Conservation (phyloP, 2,797 vertebrate genomes). For the Catharus ustulatus region DNA sequence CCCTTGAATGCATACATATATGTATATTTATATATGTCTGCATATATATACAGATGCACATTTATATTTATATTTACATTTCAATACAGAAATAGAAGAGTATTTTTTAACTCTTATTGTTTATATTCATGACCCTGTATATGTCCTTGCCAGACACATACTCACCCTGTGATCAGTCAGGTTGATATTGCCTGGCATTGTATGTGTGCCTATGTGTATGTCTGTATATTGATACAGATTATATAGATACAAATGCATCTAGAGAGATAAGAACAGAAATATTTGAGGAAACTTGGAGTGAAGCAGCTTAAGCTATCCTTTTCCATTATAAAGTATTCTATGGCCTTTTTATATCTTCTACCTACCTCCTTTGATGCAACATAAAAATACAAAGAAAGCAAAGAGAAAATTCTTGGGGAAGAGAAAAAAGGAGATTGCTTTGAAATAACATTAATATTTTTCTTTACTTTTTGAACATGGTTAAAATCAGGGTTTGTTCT, state of each 20-base stretch:
- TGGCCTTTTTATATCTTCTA: background rate
- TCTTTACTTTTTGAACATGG: background rate
- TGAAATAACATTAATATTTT: background rate
- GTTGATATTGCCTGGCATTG: background rate
- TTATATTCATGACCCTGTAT: background rate
- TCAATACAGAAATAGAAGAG: background rate
- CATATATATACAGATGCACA: fast-evolving
- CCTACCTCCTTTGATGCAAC: background rate
- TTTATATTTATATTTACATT: background rate
- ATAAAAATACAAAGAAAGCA: background rate
- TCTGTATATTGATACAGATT: too few relatives aligned
- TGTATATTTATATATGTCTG: background rate
- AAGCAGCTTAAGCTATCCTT: background rate
- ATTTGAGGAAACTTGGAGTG: background rate
- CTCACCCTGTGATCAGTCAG: background rate
- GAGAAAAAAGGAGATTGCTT: background rate
- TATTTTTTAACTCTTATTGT: background rate
- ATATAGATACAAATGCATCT: background rate
- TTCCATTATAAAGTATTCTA: background rate
- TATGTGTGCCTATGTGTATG: fast-evolving
- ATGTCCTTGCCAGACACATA: background rate
- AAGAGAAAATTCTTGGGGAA: background rate
- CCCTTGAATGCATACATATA: background rate
- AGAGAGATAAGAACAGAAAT: background rate
- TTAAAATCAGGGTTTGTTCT: background rate